phyloP scores from a whole-genome alignment of 30 jellyfish, hydroid and myxozoan species.

The Hydra vulgaris region DNA sequence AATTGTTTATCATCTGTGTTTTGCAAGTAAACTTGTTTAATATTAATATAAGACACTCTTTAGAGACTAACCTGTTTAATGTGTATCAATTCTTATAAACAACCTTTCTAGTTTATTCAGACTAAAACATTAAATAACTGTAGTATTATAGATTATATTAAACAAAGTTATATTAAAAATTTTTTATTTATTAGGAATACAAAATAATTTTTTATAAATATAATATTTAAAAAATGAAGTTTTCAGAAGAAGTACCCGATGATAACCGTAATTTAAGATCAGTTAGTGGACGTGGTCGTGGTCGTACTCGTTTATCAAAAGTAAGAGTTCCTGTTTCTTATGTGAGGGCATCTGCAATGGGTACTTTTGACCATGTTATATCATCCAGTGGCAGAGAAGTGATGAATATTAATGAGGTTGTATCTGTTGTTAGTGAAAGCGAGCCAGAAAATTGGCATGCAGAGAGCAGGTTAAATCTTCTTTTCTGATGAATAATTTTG shows the following conservation, averaged over 20 bases:
- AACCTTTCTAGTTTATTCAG: no score
- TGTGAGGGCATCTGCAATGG: constrained; percentile 32
- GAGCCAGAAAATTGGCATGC: constrained; percentile 53
- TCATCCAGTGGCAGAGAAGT: constrained; percentile 29
- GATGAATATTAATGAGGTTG: constrained; percentile 6
- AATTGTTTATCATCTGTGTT: no score
- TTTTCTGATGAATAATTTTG: background rate
- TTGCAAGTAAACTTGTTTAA: no score
- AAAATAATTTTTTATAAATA: no score
- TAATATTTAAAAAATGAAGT: background rate
- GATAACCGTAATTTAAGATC: background rate
- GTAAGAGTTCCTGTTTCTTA: constrained; percentile 15
- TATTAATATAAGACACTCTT: no score
- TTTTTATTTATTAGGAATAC: no score
- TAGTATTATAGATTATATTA: no score
- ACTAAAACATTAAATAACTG: no score
- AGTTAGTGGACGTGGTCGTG: constrained; percentile 23
- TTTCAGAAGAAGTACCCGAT: background rate
- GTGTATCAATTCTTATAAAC: no score
- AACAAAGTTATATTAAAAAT: no score
- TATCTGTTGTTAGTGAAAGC: constrained; percentile 3
- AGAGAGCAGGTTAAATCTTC: constrained; percentile 26
- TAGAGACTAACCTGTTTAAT: no score
- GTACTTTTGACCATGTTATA: background rate
- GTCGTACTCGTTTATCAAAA: constrained; percentile 17